These are phyloP conservation scores for Aphelinus certus DNA, from an alignment of 1,140 invertebrate species.

Conservation along the genomic window DNA sequence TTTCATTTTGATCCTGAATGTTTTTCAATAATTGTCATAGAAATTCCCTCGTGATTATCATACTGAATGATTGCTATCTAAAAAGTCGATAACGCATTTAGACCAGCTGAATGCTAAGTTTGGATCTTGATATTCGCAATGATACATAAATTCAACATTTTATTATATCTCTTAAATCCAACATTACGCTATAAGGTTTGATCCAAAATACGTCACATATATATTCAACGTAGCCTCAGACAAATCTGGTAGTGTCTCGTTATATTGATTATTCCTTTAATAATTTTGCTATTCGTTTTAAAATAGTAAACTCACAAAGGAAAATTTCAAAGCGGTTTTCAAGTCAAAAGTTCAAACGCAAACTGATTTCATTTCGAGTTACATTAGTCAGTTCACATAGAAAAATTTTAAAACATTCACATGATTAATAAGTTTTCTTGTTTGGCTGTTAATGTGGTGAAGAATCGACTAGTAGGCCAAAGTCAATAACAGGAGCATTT, in stretches of 20 bases:
- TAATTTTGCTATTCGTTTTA: not conserved
- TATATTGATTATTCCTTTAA: not conserved
- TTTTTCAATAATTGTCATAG: too few relatives aligned
- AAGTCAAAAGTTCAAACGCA: too few relatives aligned
- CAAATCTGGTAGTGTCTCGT: not conserved
- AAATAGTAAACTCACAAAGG: not conserved
- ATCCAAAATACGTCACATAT: not conserved
- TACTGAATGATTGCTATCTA: constrained; percentile 2
- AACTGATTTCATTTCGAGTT: too few relatives aligned
- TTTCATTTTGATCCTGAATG: too few relatives aligned
- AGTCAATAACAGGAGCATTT: constrained; percentile 14
- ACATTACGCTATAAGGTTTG: not conserved
- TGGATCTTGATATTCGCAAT: constrained; percentile 40
- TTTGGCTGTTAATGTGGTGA: too few relatives aligned
- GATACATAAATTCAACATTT: not conserved
- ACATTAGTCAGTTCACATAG: too few relatives aligned
- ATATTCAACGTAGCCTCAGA: not conserved
- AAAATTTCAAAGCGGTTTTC: too few relatives aligned
- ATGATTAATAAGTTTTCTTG: too few relatives aligned
- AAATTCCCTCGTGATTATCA: too few relatives aligned
- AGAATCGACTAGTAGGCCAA: not conserved
- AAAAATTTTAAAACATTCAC: too few relatives aligned
- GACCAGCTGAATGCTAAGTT: constrained; percentile 56
- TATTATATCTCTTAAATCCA: not conserved
- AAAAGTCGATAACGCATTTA: constrained; percentile 42